Evolutionary conservation across 2,797 vertebrate species (phyloP).

Genomic region (Craterocephalus amniculus): DNA sequence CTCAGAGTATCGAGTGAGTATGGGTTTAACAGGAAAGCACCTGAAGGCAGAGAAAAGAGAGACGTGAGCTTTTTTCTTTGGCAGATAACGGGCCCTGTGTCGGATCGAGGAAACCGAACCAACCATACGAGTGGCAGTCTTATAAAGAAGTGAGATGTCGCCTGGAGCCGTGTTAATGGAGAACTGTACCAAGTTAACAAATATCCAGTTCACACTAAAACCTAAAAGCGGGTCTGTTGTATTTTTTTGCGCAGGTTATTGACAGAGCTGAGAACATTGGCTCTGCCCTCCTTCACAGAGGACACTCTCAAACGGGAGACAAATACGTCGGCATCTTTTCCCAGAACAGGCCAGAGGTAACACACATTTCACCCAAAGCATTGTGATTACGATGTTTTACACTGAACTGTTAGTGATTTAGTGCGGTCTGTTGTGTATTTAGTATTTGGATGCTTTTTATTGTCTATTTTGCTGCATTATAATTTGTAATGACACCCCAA

Average conservation of each 20-base stretch:
- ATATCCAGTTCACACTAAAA: not conserved
- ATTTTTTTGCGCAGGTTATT: conserved; percentile 80
- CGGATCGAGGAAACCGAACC: conserved; percentile 92
- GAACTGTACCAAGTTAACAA: not conserved
- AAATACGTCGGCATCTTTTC: conserved; percentile 92
- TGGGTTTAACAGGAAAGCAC: not conserved
- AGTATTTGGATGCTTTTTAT: not conserved
- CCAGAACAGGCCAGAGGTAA: conserved; percentile 97
- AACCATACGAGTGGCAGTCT: conserved; percentile 94
- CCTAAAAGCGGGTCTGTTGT: conserved; percentile 2
- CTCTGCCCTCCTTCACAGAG: conserved; percentile 91
- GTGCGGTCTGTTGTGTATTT: not conserved
- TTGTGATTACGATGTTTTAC: not conserved
- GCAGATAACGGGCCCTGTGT: conserved; percentile 95
- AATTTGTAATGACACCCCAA: not conserved
- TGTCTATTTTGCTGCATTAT: not conserved
- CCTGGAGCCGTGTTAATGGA: not conserved
- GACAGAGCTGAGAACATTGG: conserved; percentile 87
- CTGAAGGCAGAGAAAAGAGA: not conserved
- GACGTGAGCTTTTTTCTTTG: conserved; percentile 7
- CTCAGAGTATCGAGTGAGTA: conserved; percentile 90
- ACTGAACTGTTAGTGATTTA: not conserved
- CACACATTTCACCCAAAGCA: not conserved
- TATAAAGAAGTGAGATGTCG: conserved; percentile 88
- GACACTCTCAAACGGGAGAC: conserved; percentile 84